These are phyloP conservation scores for Phortica magna DNA, from an alignment of 2,888 invertebrate species.

Conservation along the genomic window DNA sequence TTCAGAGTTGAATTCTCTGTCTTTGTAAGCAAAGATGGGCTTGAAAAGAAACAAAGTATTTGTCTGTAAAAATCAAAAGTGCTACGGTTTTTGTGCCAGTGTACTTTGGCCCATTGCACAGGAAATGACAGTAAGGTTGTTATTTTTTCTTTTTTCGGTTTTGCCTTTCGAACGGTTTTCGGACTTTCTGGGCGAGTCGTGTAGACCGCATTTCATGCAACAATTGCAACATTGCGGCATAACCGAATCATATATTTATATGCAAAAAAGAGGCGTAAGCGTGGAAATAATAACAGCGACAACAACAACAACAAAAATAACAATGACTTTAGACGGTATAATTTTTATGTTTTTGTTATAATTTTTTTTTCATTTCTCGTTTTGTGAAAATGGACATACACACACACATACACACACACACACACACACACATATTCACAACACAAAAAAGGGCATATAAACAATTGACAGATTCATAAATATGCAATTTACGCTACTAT, in stretches of 20 bases:
- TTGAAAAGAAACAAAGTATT: too few relatives aligned
- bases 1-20: not conserved
- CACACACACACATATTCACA: too few relatives aligned
- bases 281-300: constrained; percentile 53
- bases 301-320: constrained; percentile 43
- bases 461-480: constrained; percentile 73
- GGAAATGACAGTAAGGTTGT: constrained; percentile 46
- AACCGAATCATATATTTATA: constrained; percentile 60
- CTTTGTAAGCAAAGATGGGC: too few relatives aligned
- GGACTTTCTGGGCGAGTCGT: constrained; percentile 20
- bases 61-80: too few relatives aligned
- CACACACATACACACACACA: too few relatives aligned
- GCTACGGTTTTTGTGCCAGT: not conserved
- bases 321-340: constrained; percentile 19
- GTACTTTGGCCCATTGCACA: not conserved
- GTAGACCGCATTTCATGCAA: constrained; percentile 48
- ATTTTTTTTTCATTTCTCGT: not conserved
- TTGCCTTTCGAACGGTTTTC: constrained; percentile 44
- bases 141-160: constrained; percentile 48
- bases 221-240: constrained; percentile 38
- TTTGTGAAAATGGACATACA: constrained; percentile 18
- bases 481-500: constrained; percentile 70
- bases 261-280: constrained; percentile 30
- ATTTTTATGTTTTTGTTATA: not conserved
- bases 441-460: constrained; percentile 48